Conservation (phyloP, 2,113 vertebrate genomes). For the Aspidoscelis tigris region DNA sequence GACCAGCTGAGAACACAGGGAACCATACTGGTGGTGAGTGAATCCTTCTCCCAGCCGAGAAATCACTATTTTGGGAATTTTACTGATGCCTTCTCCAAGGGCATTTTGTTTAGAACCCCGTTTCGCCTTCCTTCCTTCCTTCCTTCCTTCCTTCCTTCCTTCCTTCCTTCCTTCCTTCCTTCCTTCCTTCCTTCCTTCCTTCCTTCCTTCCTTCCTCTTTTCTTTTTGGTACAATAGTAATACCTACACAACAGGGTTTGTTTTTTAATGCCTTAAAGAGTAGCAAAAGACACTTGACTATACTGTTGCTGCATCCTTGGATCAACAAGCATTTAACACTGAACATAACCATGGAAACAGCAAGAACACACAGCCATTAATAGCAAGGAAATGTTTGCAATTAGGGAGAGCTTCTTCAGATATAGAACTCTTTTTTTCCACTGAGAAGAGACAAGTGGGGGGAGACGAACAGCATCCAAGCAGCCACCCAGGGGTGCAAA, state of each 20-base stretch:
- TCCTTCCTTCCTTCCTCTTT: background rate
- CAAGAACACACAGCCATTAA: background rate
- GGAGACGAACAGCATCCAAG: background rate
- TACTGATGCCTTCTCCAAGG: background rate
- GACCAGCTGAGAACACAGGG: too few species aligned
- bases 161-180: background rate
- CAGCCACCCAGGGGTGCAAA: background rate
- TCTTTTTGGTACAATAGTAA: background rate
- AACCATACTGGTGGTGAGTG: too few species aligned
- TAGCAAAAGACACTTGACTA: background rate
- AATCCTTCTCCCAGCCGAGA: too few species aligned
- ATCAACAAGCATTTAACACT: conserved; percentile 38
- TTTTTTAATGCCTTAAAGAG: background rate
- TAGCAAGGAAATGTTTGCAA: conserved; percentile 34
- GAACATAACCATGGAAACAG: conserved; percentile 68
- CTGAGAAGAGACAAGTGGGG: background rate
- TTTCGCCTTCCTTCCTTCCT: background rate
- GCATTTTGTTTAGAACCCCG: background rate
- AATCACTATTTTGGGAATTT: too few species aligned
- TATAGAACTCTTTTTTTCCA: conserved; percentile 36
- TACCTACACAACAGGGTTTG: background rate
- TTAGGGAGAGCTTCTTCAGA: conserved; percentile 53
- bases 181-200: background rate
- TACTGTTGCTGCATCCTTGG: background rate
- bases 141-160: background rate